phyloP scores from a whole-genome alignment of 1,140 invertebrate species.

The Acromyrmex charruanus region DNA sequence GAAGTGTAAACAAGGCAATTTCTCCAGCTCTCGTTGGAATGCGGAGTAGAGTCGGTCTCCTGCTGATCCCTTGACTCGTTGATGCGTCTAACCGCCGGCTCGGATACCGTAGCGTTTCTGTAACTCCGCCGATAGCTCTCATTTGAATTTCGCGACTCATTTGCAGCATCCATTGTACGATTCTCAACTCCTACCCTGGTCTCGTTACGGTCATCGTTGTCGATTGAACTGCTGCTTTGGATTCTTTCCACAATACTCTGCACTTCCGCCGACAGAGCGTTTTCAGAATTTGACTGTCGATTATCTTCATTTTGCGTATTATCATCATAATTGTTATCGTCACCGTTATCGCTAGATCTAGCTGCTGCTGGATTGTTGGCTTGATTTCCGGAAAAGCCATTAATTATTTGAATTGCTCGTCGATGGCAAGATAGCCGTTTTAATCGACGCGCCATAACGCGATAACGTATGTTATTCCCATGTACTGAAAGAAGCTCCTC shows the following conservation, averaged over 20 bases:
- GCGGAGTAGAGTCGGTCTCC: not conserved
- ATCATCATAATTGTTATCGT: slow-evolving; percentile 7
- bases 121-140: slow-evolving; percentile 23
- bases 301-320: slow-evolving; percentile 41
- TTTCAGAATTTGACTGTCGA: slow-evolving; percentile 51
- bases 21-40: not conserved
- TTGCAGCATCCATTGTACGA: slow-evolving; percentile 1
- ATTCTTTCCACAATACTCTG: slow-evolving; percentile 78
- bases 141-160: slow-evolving; percentile 8
- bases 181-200: slow-evolving; percentile 22
- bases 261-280: slow-evolving; percentile 72
- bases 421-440: slow-evolving; percentile 48
- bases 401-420: not conserved
- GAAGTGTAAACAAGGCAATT: slow-evolving; percentile 5
- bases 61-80: slow-evolving; percentile 21
- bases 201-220: slow-evolving; percentile 54
- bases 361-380: not conserved
- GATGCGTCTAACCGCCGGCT: slow-evolving; percentile 2
- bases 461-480: slow-evolving; percentile 38
- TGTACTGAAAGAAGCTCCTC: slow-evolving; percentile 58
- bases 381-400: slow-evolving; percentile 1
- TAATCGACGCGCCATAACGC: slow-evolving; percentile 44
- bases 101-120: slow-evolving; percentile 13
- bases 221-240: slow-evolving; percentile 67
- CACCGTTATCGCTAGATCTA: not conserved